A percentile compares a stretch with the other conserved stretches of the same genome.
Evolutionary conservation across 2,888 invertebrate species (phyloP).

Genomic region (Operophtera brumata): DNA sequence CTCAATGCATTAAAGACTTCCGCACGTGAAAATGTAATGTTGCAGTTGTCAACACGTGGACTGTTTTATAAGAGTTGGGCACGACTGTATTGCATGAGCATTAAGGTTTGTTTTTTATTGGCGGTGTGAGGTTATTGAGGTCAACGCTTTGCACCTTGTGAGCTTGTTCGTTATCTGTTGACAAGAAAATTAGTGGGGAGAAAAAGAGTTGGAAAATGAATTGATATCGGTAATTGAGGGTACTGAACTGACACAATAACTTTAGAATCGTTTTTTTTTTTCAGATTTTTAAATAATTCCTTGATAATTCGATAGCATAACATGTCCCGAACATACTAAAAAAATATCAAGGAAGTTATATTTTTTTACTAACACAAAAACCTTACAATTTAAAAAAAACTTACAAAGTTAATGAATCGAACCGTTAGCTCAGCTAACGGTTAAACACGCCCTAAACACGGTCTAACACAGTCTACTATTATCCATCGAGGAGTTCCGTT

Average conservation of each 20-base stretch:
- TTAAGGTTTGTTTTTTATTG: constrained; percentile 34
- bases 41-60: constrained; percentile 12
- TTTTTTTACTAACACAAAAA: too few relatives aligned
- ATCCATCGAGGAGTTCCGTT: too few relatives aligned
- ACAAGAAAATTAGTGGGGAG: constrained; percentile 62
- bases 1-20: not conserved
- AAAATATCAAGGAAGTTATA: too few relatives aligned
- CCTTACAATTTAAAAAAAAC: too few relatives aligned
- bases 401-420: too few relatives aligned
- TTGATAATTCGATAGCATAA: too few relatives aligned
- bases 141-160: constrained; percentile 73
- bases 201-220: constrained; percentile 42
- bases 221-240: constrained; percentile 18
- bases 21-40: not conserved
- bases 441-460: too few relatives aligned
- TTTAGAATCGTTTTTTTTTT: not conserved
- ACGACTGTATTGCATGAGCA: constrained; percentile 10
- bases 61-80: not conserved
- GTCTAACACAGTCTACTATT: too few relatives aligned
- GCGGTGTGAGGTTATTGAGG: constrained; percentile 51
- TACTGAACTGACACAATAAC: not conserved
- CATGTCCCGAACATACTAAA: too few relatives aligned
- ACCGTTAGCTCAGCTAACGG: too few relatives aligned
- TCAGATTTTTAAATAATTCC: not conserved
- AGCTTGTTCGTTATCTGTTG: constrained; percentile 63